Percentiles rank a stretch among this genome's conserved stretches.
Conservation (phyloP, 2,888 invertebrate species). For the Cryptosula pallasiana region DNA sequence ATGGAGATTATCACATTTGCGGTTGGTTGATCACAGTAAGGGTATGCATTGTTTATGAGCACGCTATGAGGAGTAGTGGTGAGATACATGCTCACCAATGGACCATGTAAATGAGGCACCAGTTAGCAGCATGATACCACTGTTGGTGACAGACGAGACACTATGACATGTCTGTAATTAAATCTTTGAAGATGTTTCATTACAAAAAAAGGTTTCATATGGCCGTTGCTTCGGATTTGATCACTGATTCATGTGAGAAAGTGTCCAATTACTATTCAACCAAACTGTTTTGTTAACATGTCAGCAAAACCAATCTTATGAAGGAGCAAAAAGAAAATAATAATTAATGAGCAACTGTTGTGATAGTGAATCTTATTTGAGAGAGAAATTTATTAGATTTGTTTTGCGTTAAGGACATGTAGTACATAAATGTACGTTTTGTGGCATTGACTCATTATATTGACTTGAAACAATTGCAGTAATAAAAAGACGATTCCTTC, state of each 20-base stretch:
- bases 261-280: not conserved
- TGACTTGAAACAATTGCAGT: not conserved
- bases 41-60: not conserved
- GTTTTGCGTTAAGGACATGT: not conserved
- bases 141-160: too few species aligned
- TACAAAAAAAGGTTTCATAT: too few species aligned
- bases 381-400: not conserved
- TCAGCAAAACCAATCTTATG: too few species aligned
- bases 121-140: too few species aligned
- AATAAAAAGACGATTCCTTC: too few species aligned
- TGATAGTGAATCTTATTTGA: constrained; percentile 11
- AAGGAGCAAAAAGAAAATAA: too few species aligned
- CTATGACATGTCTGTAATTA: too few species aligned
- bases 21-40: not conserved
- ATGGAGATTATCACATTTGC: not conserved
- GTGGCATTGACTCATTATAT: not conserved
- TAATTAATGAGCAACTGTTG: constrained; percentile 2
- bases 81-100: too few species aligned
- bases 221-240: too few species aligned
- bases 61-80: not conserved
- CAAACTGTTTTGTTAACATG: too few species aligned
- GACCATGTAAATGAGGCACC: too few species aligned
- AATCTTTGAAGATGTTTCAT: too few species aligned
- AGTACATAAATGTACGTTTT: not conserved
- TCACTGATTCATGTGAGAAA: not conserved